These are phyloP conservation scores for Folsomia manolachei DNA, from an alignment of 2,888 invertebrate genomes.

Conservation along the genomic window DNA sequence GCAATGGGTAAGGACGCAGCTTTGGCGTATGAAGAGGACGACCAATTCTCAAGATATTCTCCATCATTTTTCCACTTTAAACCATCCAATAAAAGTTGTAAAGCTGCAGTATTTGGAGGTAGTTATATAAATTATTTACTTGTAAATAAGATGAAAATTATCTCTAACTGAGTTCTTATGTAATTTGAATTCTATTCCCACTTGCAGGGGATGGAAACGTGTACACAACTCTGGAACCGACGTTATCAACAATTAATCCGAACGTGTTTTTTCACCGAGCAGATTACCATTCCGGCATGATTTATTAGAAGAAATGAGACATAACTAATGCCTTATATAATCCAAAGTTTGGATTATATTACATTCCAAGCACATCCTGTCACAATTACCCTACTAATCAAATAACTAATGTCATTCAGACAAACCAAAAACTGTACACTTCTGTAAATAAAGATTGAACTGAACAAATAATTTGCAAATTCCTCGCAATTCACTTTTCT, in stretches of 20 bases:
- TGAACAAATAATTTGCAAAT: too few species aligned
- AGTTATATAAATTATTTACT: too few species aligned
- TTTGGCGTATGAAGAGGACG: conserved; percentile 66
- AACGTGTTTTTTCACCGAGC: conserved; percentile 86
- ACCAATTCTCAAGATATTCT: conserved; percentile 69
- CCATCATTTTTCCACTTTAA: conserved; percentile 92
- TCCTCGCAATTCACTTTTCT: too few species aligned
- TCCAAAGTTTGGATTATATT: too few species aligned
- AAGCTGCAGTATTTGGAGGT: conserved; percentile 49
- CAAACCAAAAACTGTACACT: too few species aligned
- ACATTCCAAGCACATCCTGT: too few species aligned
- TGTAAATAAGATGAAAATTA: neutral
- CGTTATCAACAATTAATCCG: conserved; percentile 77
- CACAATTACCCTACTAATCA: too few species aligned
- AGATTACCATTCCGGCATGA: conserved; percentile 84
- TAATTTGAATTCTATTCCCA: conserved; percentile 10
- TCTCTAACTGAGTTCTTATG: neutral
- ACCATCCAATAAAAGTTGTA: conserved; percentile 63
- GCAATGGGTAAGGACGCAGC: conserved; percentile 87
- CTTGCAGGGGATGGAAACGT: conserved; percentile 65
- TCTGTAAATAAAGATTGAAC: too few species aligned
- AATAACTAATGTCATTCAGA: too few species aligned
- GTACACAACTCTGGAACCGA: conserved; percentile 80
- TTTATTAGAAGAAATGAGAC: conserved; percentile 63
- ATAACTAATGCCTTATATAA: too few species aligned